Evolutionary conservation across 2,888 invertebrate genomes (phyloP), one percentile per base, ranked within the genome.

Genomic region (Acleris cristana): DNA sequence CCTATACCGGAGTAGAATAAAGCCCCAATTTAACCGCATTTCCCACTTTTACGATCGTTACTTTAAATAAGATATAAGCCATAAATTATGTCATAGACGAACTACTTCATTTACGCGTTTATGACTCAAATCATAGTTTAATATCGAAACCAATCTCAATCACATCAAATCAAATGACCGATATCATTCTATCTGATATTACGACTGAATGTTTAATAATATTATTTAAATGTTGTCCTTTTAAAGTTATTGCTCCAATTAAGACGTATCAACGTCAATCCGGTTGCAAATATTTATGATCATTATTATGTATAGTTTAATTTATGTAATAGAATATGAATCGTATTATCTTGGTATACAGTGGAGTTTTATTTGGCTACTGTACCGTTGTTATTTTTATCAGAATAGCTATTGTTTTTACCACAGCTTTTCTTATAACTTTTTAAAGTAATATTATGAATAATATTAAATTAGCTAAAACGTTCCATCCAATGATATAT

Each of bases 221-320:
- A 54, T 52, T 62, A 62, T 66, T 62, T 57, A 61, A 62, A 57
- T 48, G 56, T 59, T 52, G 56, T 59, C 62, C 65, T 58, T 58
- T 61, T 57, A 57, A 55, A 57, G 58, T 62, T 55, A 52, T 54
- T 62, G 65, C 45, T n/a, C 62, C 66, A 69, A 69, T 69, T 69
- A 69, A 69, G 69, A 65, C 63, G 30, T 69, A 65, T 69, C 69
- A 66, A 56, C 51, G 69, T 67, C 67, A 58, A 67, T 58, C 67
- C 57, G 63, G 67, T 67, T 26, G 67, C 67, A 30, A 66, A 66
- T 66, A 62, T 66, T 66, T 62, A 62, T 66, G 45, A 66, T 57
- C 52, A 61, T 66, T 66, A 62, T 19, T 51, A 45, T 49, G 51
- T 19, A 14, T 52, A 61, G 48, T 48, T 23, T 1, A 10, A 21